A percentile compares a stretch with the other conserved stretches of the same genome.
Conservation (phyloP, 2,888 invertebrate species). For the Lasiommata megera region DNA sequence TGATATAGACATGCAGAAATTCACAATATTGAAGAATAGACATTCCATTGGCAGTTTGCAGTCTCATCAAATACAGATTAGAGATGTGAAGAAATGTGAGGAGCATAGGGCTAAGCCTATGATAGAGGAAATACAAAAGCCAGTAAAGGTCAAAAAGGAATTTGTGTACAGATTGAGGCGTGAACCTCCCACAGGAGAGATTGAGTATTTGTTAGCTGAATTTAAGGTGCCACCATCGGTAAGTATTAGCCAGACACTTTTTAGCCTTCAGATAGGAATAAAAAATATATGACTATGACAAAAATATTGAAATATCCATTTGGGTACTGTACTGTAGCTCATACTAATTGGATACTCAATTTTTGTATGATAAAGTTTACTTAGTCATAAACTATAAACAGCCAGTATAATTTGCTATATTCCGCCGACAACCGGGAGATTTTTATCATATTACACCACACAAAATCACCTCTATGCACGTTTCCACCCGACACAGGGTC, state of each 20-base stretch:
- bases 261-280: no score
- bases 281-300: no score
- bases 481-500: no score
- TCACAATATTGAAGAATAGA: constrained; percentile 86
- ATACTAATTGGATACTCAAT: no score
- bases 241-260: constrained; percentile 51
- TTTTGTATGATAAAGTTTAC: no score
- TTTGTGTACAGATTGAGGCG: constrained; percentile 82
- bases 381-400: no score
- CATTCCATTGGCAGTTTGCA: constrained; percentile 88
- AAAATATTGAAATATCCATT: no score
- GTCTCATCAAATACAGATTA: constrained; percentile 87
- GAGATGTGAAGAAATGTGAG: constrained; percentile 79
- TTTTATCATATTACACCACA: no score
- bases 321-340: no score
- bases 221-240: constrained; percentile 83
- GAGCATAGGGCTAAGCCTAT: constrained; percentile 54
- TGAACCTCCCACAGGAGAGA: constrained; percentile 78
- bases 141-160: constrained; percentile 51
- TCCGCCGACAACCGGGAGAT: no score
- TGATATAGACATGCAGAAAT: constrained; percentile 84
- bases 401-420: no score
- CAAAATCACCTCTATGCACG: no score
- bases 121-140: constrained; percentile 82
- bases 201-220: constrained; percentile 81